These are phyloP conservation scores for Drosophila carrolli DNA, from an alignment of 1,140 invertebrate genomes.

Conservation along the genomic window DNA sequence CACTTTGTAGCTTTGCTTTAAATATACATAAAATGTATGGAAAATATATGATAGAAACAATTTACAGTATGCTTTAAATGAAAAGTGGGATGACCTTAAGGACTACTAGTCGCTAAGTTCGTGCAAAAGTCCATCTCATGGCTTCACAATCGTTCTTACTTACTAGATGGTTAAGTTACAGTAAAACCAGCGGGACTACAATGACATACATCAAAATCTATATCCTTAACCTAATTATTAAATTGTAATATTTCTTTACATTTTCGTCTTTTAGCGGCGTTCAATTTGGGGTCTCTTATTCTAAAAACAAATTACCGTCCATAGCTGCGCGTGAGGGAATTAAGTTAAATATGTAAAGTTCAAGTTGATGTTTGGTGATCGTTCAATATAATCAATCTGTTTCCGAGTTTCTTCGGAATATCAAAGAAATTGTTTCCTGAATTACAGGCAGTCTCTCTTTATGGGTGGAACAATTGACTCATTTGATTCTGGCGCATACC, in stretches of 20 bases:
- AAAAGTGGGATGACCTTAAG: constrained; percentile 25
- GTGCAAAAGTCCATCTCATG: constrained; percentile 57
- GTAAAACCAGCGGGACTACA: constrained; percentile 7
- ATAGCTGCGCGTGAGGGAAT: constrained; percentile 4
- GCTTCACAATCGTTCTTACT: constrained; percentile 27
- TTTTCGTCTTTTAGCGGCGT: constrained; percentile 10
- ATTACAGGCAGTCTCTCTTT: constrained; percentile 41
- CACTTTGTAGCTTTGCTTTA: constrained; percentile 48
- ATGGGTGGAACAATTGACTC: constrained; percentile 59
- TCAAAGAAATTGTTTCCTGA: constrained; percentile 25
- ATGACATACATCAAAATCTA: constrained; percentile 2
- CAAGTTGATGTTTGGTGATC: background rate
- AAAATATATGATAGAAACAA: constrained; percentile 9
- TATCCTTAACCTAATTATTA: constrained; percentile 20
- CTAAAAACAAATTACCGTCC: constrained; percentile 5
- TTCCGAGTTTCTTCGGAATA: constrained; percentile 32
- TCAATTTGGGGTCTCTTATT: constrained; percentile 6
- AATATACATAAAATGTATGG: constrained; percentile 40
- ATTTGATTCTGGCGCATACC: constrained; percentile 50
- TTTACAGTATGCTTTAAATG: constrained; percentile 32
- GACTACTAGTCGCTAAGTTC: constrained; percentile 16
- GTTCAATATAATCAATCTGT: background rate
- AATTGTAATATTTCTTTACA: constrained; percentile 18
- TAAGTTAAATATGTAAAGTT: background rate
- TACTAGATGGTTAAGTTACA: constrained; percentile 23